Conservation (phyloP, 2,797 vertebrate genomes). For the Manis javanica region DNA sequence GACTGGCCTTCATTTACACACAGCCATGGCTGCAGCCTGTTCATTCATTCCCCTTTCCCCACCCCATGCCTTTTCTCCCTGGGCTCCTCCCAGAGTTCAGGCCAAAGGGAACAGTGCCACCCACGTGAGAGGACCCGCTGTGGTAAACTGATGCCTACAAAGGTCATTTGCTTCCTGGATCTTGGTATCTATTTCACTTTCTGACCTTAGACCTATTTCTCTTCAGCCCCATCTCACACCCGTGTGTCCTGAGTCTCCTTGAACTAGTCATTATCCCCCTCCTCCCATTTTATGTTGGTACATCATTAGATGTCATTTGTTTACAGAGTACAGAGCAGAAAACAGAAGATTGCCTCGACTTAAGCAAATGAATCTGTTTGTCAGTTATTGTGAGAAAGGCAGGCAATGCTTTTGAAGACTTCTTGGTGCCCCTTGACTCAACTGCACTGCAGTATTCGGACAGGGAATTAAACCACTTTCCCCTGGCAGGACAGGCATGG, state of each 20-base stretch:
- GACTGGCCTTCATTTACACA: background rate
- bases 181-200: background rate
- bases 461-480: background rate
- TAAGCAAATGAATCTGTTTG: background rate
- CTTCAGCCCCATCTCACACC: background rate
- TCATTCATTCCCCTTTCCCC: background rate
- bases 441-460: background rate
- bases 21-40: background rate
- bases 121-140: background rate
- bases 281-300: background rate
- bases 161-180: background rate
- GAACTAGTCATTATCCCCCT: background rate
- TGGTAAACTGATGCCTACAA: background rate
- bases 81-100: background rate
- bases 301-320: background rate
- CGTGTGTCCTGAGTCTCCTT: background rate
- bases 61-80: background rate
- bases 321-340: background rate
- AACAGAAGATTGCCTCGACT: background rate
- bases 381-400: background rate
- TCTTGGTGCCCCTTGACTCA: background rate
- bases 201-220: background rate
- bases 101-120: background rate
- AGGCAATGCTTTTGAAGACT: background rate
- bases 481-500: background rate